Percentiles rank a stretch among this genome's conserved stretches.
Conservation (phyloP, 2,888 invertebrate genomes). For the Formica aserva region DNA sequence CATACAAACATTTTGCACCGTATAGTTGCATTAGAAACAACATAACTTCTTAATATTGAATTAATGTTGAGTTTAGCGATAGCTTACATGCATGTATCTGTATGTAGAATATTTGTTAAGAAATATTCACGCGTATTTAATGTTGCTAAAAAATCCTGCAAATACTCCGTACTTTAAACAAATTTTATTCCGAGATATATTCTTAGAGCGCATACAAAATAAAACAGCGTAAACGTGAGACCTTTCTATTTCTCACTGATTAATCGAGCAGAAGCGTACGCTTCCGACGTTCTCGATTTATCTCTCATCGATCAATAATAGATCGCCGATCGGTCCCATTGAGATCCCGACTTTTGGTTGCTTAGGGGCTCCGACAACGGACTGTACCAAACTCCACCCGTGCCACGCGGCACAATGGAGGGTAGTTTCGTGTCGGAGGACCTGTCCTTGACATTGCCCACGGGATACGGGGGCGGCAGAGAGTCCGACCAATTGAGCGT, state of each 20-base stretch:
- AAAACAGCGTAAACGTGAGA: conserved; percentile 17
- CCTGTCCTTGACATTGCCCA: conserved; percentile 84
- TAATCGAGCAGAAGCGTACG: conserved; percentile 29
- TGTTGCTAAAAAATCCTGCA: not conserved
- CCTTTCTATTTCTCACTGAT: conserved; percentile 25
- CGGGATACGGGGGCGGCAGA: conserved; percentile 86
- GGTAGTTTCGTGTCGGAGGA: conserved; percentile 88
- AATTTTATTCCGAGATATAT: conserved; percentile 1
- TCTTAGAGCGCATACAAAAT: not conserved
- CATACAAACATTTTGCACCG: conserved; percentile 71
- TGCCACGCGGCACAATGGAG: conserved; percentile 87
- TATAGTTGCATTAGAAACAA: conserved; percentile 31
- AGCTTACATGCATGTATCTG: conserved; percentile 26
- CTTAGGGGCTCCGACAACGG: conserved; percentile 88
- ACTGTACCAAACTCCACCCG: conserved; percentile 87
- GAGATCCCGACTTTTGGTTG: conserved; percentile 69
- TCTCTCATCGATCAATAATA: conserved; percentile 57
- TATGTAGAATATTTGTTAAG: not conserved
- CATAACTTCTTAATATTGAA: conserved; percentile 10
- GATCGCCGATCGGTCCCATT: conserved; percentile 64
- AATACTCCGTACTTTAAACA: not conserved
- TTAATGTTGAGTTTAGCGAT: conserved; percentile 10
- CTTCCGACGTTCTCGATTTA: conserved; percentile 37
- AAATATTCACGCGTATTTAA: conserved; percentile 19
- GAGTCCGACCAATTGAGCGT: conserved; percentile 89